Evolutionary conservation across 2,888 invertebrate genomes (phyloP).

Genomic region (Erannis defoliaria): DNA sequence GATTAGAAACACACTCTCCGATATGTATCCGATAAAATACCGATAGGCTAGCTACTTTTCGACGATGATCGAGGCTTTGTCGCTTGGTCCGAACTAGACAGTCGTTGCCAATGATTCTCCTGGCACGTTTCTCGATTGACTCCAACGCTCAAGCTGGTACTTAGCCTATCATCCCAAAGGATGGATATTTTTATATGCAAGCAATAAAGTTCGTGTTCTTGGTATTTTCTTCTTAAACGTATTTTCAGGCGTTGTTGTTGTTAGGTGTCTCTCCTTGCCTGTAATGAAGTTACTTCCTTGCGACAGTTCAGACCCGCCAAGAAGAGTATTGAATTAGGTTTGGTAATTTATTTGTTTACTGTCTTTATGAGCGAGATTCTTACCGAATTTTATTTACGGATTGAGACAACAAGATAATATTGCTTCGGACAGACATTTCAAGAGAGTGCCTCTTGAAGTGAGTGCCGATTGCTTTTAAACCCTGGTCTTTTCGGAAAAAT

Average conservation of each 20-base stretch:
- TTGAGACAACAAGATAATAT: background rate
- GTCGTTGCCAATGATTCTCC: no score
- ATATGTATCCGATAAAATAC: no score
- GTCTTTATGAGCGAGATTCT: slow-evolving; percentile 6
- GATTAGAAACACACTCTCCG: no score
- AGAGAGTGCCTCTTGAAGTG: no score
- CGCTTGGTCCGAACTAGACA: no score
- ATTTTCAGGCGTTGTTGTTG: slow-evolving; percentile 8
- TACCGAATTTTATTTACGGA: background rate
- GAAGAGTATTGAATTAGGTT: slow-evolving; percentile 12
- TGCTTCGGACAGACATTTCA: background rate
- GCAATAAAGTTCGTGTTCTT: slow-evolving; percentile 16
- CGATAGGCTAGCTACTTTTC: no score
- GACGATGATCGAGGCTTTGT: no score
- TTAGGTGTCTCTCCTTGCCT: slow-evolving; percentile 1
- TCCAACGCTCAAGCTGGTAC: no score
- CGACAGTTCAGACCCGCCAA: slow-evolving; percentile 14
- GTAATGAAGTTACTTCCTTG: slow-evolving; percentile 16
- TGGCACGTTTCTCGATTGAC: no score
- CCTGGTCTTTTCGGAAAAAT: no score
- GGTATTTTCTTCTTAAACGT: slow-evolving; percentile 1
- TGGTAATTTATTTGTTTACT: slow-evolving; percentile 18
- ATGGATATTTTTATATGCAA: slow-evolving; percentile 24
- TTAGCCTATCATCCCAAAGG: no score
- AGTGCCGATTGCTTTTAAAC: no score